Evolutionary conservation across 2,888 invertebrate species (phyloP), one percentile per base, ranked within the genome.

Genomic region (Odontocerum albicorne): DNA sequence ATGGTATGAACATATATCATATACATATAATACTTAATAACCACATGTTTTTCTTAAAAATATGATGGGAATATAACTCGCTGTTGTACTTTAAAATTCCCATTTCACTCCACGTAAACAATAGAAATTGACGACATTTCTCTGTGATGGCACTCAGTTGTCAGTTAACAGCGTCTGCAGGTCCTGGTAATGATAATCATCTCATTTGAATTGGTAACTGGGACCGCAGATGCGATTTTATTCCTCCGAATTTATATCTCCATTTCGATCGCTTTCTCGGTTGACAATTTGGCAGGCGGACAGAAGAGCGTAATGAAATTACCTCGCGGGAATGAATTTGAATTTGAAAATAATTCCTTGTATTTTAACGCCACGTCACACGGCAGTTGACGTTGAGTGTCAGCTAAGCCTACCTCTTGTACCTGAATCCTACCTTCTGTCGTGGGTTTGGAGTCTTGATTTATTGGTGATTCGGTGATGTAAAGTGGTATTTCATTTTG

Each of bases 301-400:
- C 45, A 32, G 46, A 8, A 43, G 43, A 53, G 49, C 45, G 47
- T 54, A 57, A 60, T 53, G 53, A 60, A 60, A 60, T 60, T 60
- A 60, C 54, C 53, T 50, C 44, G 53, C 39, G 51, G 46, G 54
- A 57, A 60, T 57, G 57, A 60, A 60, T 60, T 54, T 53, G 60
- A 60, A 57, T 60, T 57, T 36, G 50, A 54, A 57, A 60, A 60
- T 57, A 42, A 57, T 57, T 50, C 50, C 31, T 47, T 22, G 27
- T 49, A 43, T 45, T 49, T 49, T 47, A 53, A 44, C 39, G 35
- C 36, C 36, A 13, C 42, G 42, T 47, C 46, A 47, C 46, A 45
- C 51, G 21, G 13, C 33, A 27, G 44, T 21, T 40, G 36, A 51
- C 56, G 49, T 32, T 32, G 40, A 32, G 20, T 38, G 38, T n/a